phyloP scores from a whole-genome alignment of 1,140 invertebrate species.

The Telenomus remus region DNA sequence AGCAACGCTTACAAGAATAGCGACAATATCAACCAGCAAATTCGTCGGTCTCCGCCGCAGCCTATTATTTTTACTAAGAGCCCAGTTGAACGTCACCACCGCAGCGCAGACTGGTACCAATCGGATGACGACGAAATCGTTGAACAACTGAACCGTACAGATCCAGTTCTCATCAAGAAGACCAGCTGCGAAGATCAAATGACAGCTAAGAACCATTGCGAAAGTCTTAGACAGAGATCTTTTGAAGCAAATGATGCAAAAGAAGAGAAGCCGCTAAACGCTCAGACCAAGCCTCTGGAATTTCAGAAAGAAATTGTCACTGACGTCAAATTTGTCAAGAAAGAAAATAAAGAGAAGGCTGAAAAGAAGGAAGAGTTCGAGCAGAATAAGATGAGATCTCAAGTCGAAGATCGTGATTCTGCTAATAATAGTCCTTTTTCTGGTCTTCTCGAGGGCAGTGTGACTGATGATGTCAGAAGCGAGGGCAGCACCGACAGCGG shows the following conservation, averaged over 20 bases:
- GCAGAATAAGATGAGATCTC: constrained; percentile 30
- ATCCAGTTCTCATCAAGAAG: constrained; percentile 28
- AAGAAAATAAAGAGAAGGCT: not conserved
- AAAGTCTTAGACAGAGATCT: too few species aligned
- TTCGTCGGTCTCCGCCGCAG: constrained; percentile 32
- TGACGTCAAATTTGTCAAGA: not conserved
- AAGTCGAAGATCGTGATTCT: constrained; percentile 73
- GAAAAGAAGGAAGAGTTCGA: not conserved
- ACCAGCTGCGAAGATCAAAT: constrained; percentile 27
- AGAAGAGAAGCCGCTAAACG: constrained; percentile 6
- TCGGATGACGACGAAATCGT: constrained; percentile 32
- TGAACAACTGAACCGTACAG: constrained; percentile 27
- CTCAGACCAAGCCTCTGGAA: not conserved
- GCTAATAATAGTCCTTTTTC: constrained; percentile 77
- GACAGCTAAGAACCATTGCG: constrained; percentile 8
- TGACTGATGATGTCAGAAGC: constrained; percentile 74
- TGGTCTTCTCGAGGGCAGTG: constrained; percentile 72
- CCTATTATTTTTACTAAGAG: constrained; percentile 35
- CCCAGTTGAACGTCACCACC: constrained; percentile 27
- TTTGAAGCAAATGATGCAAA: not conserved
- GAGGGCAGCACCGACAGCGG: constrained; percentile 73
- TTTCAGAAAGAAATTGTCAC: not conserved
- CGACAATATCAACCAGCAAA: constrained; percentile 7
- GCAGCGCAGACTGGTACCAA: constrained; percentile 19
- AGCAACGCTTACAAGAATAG: constrained; percentile 4